These are phyloP conservation scores for Vulpes ferrilata DNA, from an alignment of 2,113 vertebrate species.

Conservation along the genomic window DNA sequence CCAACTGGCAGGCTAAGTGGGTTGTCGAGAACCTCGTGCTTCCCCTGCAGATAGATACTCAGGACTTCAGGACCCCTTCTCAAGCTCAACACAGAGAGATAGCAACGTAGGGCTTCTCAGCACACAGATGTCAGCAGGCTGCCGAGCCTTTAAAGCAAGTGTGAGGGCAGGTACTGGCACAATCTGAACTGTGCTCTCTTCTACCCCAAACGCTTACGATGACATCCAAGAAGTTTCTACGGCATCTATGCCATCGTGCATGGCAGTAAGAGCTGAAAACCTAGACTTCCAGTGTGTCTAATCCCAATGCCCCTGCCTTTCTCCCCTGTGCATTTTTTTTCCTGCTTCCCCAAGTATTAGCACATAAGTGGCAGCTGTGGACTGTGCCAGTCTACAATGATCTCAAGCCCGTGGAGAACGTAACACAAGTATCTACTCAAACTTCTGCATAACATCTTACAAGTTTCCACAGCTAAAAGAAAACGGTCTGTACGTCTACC, in stretches of 20 bases:
- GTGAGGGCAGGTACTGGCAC: not conserved
- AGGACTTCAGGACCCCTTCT: slow-evolving; percentile 70
- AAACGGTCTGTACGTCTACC: not conserved
- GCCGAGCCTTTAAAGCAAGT: not conserved
- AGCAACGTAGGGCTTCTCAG: slow-evolving; percentile 49
- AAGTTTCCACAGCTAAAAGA: not conserved
- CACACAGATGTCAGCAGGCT: not conserved
- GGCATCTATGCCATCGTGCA: not conserved
- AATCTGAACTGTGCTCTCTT: not conserved
- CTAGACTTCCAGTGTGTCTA: not conserved
- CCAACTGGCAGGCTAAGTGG: slow-evolving; percentile 80
- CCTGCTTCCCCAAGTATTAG: slow-evolving; percentile 17
- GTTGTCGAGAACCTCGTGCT: slow-evolving; percentile 77
- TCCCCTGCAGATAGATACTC: slow-evolving; percentile 75
- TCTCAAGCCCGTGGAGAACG: not conserved
- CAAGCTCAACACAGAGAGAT: slow-evolving; percentile 56
- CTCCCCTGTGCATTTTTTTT: not conserved
- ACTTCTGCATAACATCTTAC: not conserved
- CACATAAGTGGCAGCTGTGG: slow-evolving; percentile 40
- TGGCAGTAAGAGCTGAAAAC: not conserved
- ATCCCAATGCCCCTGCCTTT: not conserved
- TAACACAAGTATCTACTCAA: not conserved
- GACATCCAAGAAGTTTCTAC: not conserved
- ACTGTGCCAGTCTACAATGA: slow-evolving; percentile 22
- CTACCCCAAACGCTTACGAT: not conserved